Base-by-base conservation (phyloP, 2,888 invertebrate species). In the Ashinkailepas kermadecensis region DNA sequence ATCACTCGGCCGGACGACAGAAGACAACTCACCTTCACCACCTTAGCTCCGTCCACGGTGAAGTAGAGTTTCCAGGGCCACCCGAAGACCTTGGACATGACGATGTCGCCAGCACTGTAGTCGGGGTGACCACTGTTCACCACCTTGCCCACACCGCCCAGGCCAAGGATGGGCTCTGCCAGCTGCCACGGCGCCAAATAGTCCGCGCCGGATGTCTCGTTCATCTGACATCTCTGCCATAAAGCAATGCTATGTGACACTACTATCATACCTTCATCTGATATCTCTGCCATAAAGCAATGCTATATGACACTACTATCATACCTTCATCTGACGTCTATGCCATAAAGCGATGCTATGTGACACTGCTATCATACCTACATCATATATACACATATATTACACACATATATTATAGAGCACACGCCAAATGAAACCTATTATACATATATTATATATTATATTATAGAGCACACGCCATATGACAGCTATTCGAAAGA, bases 21-120 rank as follows among this genome's bases (percentile, higher is more conserved):
- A 39, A 39, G 39, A 39, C 39, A 39, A 39, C 70, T 6, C 1
- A 39, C 70, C 70, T 70, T 70, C 70, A 70, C 39, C 11, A 70
- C 7, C 39, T 70, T 70, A 39, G 11, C 12, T 3, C 12, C 70
- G 12, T 70, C 70, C 15, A 70, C 39, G 70, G 39, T 39, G 70
- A 70, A 70, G 39, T 70, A 70, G 39, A 70, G 70, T n/a, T 39
- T 11, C 70, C 70, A 70, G 23, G 70, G 70, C 70, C 70, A 70
- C 39, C 15, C 70, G 39, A 70, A 70, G 70, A 70, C 25, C 39
- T 39, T 39, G 39, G 70, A 70, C 70, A 70, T 70, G 39, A 70
- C 70, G 39, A 70, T n/a, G 39, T 70, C 70, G 3, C 70, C 70
- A 39, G 70, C 2, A 2, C 70, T 11, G 70, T 39, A 70, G 70